Base-by-base conservation (phyloP, 2,888 invertebrate species). In the Auanema sp. region DNA sequence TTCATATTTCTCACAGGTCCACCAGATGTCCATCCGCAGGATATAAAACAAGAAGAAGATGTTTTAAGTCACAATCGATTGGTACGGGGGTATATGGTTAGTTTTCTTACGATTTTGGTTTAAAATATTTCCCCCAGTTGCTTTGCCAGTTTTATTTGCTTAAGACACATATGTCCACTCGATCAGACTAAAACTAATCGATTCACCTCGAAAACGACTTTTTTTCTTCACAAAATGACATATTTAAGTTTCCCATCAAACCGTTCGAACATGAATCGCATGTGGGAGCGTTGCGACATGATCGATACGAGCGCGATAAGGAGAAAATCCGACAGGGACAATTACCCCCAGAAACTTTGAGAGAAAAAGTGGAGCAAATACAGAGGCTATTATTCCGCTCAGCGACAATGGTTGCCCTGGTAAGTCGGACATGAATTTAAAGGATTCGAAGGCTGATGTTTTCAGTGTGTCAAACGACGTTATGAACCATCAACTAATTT, bases 1-100 rank as follows among this genome's bases (percentile, higher is more conserved):
- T 24, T 1, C 2, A 25, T 40, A 60, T 24, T 23, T 47, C 41
- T 8, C 14, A 41, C 16, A 55, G 69, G 65, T 5, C 55, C 65
- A 11, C 72, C 80, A 1, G 80, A 81, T 68, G 75, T 80, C 11
- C 80, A 75, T 60, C 76, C 77, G 16, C 81, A 79, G 42, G 68
- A 76, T 33, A 53, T 58, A 6, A 60, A 65, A 10, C 77, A 75
- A 56, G 80, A 80, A 54, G 80, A 80, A 59, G 80, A 80, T 51
- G 65, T 64, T 51, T 53, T 80, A 54, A 69, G 69, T 11, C 55
- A 66, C 2, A 71, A 74, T 5, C 64, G 79, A 11, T 51, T 80
- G 24, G 66, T 67, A 47, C 63, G 67, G 42, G 80, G 80, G 11
- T 73, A 66, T 57, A 64, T 59, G 55, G 73, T 73, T 18, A 57